These are phyloP conservation scores for Aramus guarauna DNA, from an alignment of 2,113 vertebrate genomes.

Conservation along the genomic window DNA sequence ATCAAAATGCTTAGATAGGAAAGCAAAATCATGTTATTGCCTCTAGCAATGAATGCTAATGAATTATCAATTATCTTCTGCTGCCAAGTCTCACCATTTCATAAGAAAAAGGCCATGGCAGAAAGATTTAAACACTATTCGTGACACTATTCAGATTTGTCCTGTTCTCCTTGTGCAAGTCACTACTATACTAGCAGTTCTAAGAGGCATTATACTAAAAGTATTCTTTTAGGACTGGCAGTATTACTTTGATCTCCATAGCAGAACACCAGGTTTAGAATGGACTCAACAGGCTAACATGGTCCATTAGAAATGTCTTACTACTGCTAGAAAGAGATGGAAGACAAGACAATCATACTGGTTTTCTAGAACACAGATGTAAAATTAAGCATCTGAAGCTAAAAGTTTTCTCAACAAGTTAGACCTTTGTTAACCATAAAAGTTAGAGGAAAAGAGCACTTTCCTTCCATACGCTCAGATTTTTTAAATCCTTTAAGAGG, in stretches of 20 bases:
- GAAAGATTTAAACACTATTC: not conserved
- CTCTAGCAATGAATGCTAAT: not conserved
- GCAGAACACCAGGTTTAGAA: not conserved
- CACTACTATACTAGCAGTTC: not conserved
- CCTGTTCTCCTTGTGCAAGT: not conserved
- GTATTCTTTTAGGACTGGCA: not conserved
- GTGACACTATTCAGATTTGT: not conserved
- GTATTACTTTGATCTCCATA: not conserved
- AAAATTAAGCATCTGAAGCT: not conserved
- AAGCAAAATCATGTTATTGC: not conserved
- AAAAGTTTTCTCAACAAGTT: not conserved
- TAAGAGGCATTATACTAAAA: not conserved
- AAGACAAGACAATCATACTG: not conserved
- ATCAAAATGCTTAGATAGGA: not conserved
- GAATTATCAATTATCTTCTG: not conserved
- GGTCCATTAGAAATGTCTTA: not conserved
- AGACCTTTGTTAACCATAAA: not conserved
- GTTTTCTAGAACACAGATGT: not conserved
- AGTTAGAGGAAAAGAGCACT: not conserved
- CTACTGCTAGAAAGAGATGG: not conserved
- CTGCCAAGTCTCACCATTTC: not conserved
- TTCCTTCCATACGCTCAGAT: not conserved
- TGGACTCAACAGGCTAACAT: rapidly evolving
- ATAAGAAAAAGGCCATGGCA: not conserved
- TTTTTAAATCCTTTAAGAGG: not conserved